These are phyloP conservation scores for Dascyllus trimaculatus DNA, from an alignment of 2,113 vertebrate genomes.

Conservation along the genomic window DNA sequence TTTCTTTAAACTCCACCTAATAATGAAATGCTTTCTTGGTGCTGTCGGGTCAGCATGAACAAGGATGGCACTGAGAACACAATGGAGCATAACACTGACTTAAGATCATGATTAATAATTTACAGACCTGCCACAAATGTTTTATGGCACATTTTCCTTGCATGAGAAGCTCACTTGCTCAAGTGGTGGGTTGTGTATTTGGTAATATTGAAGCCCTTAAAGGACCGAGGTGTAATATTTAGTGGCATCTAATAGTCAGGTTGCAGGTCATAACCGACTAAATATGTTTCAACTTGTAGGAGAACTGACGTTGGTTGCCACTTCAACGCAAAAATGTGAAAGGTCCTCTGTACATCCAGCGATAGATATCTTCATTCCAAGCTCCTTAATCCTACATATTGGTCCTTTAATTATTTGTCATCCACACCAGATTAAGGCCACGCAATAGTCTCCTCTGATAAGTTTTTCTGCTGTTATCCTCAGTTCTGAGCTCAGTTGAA, in stretches of 20 bases:
- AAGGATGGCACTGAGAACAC: constrained; percentile 31
- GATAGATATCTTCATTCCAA: too few species aligned
- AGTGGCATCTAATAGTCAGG: too few species aligned
- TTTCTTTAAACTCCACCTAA: constrained; percentile 48
- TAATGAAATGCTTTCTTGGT: constrained; percentile 21
- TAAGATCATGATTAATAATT: constrained; percentile 64
- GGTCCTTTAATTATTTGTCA: constrained; percentile 12
- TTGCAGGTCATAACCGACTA: too few species aligned
- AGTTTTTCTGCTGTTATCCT: background rate
- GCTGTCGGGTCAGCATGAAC: constrained; percentile 40
- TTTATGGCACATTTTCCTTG: constrained; percentile 49
- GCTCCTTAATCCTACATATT: too few species aligned
- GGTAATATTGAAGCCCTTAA: constrained; percentile 9
- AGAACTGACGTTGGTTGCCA: too few species aligned
- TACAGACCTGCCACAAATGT: constrained; percentile 55
- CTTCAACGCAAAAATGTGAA: too few species aligned
- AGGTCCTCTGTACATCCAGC: too few species aligned
- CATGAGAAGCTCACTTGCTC: constrained; percentile 39
- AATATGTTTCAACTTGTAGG: too few species aligned
- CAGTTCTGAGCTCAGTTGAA: background rate
- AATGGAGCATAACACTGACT: constrained; percentile 46
- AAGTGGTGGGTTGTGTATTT: constrained; percentile 4
- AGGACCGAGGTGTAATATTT: too few species aligned
- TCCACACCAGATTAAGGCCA: background rate
- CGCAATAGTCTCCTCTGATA: constrained; percentile 9